phyloP scores from a whole-genome alignment of 2,797 vertebrate species.

The Anas capensis region DNA sequence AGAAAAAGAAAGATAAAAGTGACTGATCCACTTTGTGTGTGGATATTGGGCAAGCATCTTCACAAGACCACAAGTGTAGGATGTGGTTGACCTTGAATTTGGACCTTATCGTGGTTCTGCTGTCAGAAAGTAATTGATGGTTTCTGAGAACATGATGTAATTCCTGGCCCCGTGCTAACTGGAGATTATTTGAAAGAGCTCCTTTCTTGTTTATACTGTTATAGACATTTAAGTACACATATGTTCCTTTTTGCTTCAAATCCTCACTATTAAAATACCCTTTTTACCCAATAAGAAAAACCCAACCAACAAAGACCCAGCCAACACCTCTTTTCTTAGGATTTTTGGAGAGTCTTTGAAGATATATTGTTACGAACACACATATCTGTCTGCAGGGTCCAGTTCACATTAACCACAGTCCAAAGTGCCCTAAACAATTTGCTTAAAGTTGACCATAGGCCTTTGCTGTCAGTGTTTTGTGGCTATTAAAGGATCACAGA shows the following conservation, averaged over 20 bases:
- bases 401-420: background rate
- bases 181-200: background rate
- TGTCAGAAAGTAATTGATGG: background rate
- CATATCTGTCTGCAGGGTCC: background rate
- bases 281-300: background rate
- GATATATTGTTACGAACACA: background rate
- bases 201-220: background rate
- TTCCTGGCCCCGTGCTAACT: background rate
- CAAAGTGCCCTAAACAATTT: background rate
- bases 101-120: background rate
- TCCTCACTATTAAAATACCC: background rate
- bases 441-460: constrained; percentile 36
- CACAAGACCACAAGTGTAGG: background rate
- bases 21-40: background rate
- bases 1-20: background rate
- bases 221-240: background rate
- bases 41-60: background rate
- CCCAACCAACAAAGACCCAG: background rate
- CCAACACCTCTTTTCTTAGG: background rate
- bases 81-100: background rate
- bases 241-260: background rate
- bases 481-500: constrained; percentile 35
- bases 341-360: background rate
- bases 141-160: background rate
- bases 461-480: constrained; percentile 4